These are phyloP conservation scores for Zhengitettix transpicula DNA, from an alignment of 2,888 invertebrate species.

Conservation along the genomic window DNA sequence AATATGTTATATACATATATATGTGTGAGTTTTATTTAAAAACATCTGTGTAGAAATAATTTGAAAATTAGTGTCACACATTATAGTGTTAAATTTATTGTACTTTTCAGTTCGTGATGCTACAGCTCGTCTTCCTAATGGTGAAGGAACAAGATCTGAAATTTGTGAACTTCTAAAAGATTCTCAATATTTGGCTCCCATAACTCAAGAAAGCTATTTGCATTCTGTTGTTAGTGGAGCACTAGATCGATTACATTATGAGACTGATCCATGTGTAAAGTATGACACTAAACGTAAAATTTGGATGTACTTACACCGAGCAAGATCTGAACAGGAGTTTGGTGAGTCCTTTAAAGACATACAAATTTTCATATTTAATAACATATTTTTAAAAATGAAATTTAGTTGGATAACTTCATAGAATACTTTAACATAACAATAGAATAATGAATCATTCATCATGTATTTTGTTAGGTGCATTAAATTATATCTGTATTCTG, in stretches of 20 bases:
- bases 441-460: too few relatives aligned
- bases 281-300: constrained; percentile 82
- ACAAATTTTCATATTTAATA: not conserved
- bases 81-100: not conserved
- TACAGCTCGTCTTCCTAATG: constrained; percentile 82
- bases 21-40: too few relatives aligned
- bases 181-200: constrained; percentile 42
- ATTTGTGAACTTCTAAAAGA: constrained; percentile 75
- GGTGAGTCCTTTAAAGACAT: constrained; percentile 26
- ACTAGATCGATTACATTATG: constrained; percentile 74
- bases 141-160: constrained; percentile 82
- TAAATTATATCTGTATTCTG: too few relatives aligned
- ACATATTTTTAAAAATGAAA: not conserved
- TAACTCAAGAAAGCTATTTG: constrained; percentile 44
- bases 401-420: too few relatives aligned
- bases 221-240: constrained; percentile 80
- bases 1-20: too few relatives aligned
- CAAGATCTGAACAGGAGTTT: constrained; percentile 44
- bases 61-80: not conserved
- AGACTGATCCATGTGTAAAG: constrained; percentile 84
- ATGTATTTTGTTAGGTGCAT: too few relatives aligned
- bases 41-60: too few relatives aligned
- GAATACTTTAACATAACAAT: too few relatives aligned
- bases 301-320: constrained; percentile 89
- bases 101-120: constrained; percentile 62